Conservation (phyloP, 2,797 vertebrate genomes). For the Muscicapa comitata region DNA sequence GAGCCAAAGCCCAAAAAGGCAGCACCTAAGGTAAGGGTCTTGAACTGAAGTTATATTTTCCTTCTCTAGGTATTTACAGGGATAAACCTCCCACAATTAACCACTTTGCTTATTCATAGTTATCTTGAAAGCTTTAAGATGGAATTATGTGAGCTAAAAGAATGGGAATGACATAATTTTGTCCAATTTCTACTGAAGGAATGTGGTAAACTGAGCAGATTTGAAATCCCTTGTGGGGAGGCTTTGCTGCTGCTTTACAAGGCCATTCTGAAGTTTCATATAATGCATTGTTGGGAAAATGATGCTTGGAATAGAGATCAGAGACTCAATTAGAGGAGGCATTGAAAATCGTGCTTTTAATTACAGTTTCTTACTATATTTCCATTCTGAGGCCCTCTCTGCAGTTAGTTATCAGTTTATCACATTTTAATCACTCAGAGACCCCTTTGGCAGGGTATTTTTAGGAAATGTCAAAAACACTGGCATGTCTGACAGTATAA, state of each 20-base stretch:
- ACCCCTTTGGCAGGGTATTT: neutral
- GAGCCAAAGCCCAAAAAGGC: conserved; percentile 90
- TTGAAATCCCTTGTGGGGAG: neutral
- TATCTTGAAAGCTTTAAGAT: neutral
- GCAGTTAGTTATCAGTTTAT: neutral
- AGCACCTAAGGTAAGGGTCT: conserved; percentile 81
- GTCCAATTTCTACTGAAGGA: neutral
- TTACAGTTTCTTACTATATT: neutral
- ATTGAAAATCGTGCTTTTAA: neutral
- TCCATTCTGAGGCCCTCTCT: neutral
- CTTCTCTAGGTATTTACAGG: neutral
- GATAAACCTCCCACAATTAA: fast-evolving
- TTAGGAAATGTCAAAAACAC: neutral
- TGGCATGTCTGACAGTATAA: neutral
- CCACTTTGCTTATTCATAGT: neutral
- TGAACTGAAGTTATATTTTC: neutral
- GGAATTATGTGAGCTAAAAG: neutral
- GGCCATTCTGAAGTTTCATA: neutral
- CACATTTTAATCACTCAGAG: neutral
- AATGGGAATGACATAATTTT: neutral
- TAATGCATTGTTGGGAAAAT: neutral
- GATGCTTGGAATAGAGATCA: conserved; percentile 6
- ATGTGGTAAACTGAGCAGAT: neutral
- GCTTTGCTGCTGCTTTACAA: neutral
- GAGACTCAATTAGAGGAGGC: neutral